Conservation (phyloP, 1,140 invertebrate species). For the Phthorimaea operculella region DNA sequence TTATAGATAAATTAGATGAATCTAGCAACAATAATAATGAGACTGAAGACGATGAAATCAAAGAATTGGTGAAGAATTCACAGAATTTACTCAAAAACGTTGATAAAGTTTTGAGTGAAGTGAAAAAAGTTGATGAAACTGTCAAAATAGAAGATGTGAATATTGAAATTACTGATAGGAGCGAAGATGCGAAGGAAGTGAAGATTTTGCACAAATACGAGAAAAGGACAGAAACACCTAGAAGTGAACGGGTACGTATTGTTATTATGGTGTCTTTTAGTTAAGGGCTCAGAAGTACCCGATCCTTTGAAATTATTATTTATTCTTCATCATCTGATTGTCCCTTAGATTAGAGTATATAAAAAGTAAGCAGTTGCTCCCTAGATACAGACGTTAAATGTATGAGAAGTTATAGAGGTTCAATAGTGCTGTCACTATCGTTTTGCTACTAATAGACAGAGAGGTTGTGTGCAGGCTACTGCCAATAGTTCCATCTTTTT, state of each 20-base stretch:
- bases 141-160: not conserved
- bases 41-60: conserved; percentile 17
- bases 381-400: too few relatives aligned
- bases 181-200: not conserved
- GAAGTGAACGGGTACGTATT: conserved; percentile 16
- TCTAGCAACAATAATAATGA: conserved; percentile 23
- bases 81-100: conserved; percentile 58
- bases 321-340: too few relatives aligned
- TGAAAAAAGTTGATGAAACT: conserved; percentile 17
- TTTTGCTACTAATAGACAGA: too few relatives aligned
- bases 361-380: too few relatives aligned
- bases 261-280: too few relatives aligned
- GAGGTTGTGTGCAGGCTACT: too few relatives aligned
- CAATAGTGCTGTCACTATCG: too few relatives aligned
- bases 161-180: not conserved
- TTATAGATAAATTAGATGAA: conserved; percentile 1
- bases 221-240: conserved; percentile 9
- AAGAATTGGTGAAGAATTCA: conserved; percentile 57
- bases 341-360: too few relatives aligned
- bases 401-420: too few relatives aligned
- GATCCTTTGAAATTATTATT: too few relatives aligned
- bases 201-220: conserved; percentile 9
- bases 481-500: too few relatives aligned
- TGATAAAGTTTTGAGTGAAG: conserved; percentile 49
- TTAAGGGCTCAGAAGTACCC: too few relatives aligned